Evolutionary conservation across 2,113 vertebrate genomes (phyloP).

Genomic region (Datnioides undecimradiatus): DNA sequence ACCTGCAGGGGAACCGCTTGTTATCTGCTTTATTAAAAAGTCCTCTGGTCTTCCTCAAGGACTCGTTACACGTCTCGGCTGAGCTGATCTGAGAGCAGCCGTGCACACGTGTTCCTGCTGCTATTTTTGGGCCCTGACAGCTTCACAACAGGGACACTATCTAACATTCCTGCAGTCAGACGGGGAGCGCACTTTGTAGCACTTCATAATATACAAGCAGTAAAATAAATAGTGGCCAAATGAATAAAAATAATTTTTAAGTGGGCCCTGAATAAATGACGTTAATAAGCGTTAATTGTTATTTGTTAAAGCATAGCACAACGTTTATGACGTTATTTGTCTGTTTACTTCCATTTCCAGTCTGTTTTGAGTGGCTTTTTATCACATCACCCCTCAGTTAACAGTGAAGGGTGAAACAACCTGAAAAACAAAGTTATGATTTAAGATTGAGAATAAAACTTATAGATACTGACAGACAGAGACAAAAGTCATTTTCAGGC

Average conservation of each 20-base stretch:
- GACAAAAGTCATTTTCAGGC: too few relatives aligned
- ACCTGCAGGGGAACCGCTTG: not conserved
- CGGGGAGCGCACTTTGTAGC: constrained; percentile 46
- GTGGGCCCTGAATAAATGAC: not conserved
- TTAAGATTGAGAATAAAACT: too few relatives aligned
- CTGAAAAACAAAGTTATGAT: too few relatives aligned
- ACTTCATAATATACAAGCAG: constrained; percentile 16
- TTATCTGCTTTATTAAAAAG: constrained; percentile 47
- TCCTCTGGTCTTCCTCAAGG: constrained; percentile 63
- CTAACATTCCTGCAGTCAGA: constrained; percentile 52
- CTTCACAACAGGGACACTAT: constrained; percentile 56
- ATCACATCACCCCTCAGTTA: too few relatives aligned
- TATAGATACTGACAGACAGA: too few relatives aligned
- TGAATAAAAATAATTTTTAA: too few relatives aligned
- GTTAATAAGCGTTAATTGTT: not conserved
- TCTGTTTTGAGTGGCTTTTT: not conserved
- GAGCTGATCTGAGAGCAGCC: constrained; percentile 54
- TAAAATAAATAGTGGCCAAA: not conserved
- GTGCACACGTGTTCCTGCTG: constrained; percentile 42
- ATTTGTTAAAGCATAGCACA: not conserved
- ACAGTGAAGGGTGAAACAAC: too few relatives aligned
- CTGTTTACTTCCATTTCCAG: too few relatives aligned
- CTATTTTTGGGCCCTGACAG: constrained; percentile 67
- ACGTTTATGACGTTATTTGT: too few relatives aligned
- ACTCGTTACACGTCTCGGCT: constrained; percentile 20